phyloP scores from a whole-genome alignment of 2,797 vertebrate genomes.

The Gadopsis bispinosus region DNA sequence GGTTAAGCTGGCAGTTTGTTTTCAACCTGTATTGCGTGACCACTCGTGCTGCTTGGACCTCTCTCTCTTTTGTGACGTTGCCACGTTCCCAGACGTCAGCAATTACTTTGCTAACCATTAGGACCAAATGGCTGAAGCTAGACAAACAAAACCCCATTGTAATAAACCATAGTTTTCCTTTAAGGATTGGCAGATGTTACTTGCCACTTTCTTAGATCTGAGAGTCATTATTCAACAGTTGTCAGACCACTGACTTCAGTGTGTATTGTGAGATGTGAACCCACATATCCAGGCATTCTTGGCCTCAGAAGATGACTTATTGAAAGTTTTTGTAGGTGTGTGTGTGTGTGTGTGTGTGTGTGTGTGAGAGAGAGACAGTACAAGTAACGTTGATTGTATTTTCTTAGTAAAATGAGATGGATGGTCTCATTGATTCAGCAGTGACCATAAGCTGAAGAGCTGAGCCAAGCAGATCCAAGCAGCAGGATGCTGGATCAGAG shows the following conservation, averaged over 20 bases:
- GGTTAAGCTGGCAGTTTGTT: too few species aligned
- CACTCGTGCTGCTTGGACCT: too few species aligned
- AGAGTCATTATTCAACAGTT: conserved; percentile 35
- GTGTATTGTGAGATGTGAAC: conserved; percentile 38
- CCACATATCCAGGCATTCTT: conserved; percentile 1
- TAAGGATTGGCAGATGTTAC: conserved; percentile 27
- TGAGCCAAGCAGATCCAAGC: conserved; percentile 54
- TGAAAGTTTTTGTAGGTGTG: conserved; percentile 16
- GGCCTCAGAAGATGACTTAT: conserved; percentile 30
- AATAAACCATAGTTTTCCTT: neutral
- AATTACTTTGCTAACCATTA: too few species aligned
- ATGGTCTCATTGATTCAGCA: conserved; percentile 72
- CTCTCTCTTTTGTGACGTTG: too few species aligned
- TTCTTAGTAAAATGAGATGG: conserved; percentile 70
- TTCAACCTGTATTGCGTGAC: too few species aligned
- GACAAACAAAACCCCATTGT: neutral
- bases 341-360: conserved; percentile 26
- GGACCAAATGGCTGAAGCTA: neutral
- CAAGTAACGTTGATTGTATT: conserved; percentile 31
- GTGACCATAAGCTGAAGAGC: conserved; percentile 69
- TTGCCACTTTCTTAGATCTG: conserved; percentile 9
- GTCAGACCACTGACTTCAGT: conserved; percentile 12
- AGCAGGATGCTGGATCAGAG: conserved; percentile 37
- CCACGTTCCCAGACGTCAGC: too few species aligned
- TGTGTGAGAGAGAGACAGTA: conserved; percentile 20